Percentiles rank a stretch among this genome's conserved stretches.
phyloP scores from a whole-genome alignment of 1,140 invertebrate genomes.

The Penaeus vannamei region DNA sequence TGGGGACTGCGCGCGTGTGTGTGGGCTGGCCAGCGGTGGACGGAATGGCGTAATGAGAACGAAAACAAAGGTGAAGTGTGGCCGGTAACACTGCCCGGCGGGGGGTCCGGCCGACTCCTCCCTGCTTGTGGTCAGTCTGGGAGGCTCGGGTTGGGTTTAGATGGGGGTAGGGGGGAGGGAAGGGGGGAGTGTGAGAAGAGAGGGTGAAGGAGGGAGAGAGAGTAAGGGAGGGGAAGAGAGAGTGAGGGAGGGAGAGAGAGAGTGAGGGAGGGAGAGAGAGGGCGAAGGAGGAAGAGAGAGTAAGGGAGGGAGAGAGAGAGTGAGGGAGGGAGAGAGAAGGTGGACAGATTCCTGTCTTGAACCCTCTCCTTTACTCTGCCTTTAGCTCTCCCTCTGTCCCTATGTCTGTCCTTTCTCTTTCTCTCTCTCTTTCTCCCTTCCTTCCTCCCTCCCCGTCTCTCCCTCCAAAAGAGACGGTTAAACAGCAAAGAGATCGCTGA shows the following conservation, averaged over 20 bases:
- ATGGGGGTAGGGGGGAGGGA: not conserved
- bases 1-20: no score
- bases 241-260: not conserved
- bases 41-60: slow-evolving; percentile 19
- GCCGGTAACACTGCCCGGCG: slow-evolving; percentile 13
- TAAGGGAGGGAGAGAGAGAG: not conserved
- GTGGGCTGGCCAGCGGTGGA: not conserved
- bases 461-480: not conserved
- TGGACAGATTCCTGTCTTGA: not conserved
- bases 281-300: not conserved
- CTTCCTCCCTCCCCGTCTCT: not conserved
- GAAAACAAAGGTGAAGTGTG: slow-evolving; percentile 20
- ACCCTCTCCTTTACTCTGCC: no score
- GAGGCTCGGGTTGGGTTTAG: not conserved
- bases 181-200: not conserved
- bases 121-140: slow-evolving; percentile 2
- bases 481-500: no score
- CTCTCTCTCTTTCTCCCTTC: slow-evolving; percentile 1
- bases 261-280: no score
- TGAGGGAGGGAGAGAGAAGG: not conserved
- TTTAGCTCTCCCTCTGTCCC: not conserved
- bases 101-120: not conserved
- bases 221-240: not conserved
- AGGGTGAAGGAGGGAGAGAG: not conserved
- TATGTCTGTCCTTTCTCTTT: not conserved